Base-by-base conservation (phyloP, 2,797 vertebrate genomes). In the Gobionotothen gibberifrons region DNA sequence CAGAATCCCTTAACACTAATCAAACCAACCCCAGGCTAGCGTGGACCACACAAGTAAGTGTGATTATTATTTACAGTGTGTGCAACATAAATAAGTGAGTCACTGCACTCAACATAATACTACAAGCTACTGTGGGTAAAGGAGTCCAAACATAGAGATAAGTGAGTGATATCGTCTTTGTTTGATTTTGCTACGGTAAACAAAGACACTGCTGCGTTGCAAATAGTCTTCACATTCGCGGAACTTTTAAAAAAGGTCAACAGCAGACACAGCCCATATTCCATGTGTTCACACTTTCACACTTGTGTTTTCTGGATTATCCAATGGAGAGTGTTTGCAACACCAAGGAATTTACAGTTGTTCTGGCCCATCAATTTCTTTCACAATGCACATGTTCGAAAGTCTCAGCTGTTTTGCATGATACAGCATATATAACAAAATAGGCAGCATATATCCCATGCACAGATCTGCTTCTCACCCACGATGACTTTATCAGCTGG, bases 401-500 rank as follows among this genome's bases (percentile, higher is more conserved):
- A 6, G 40, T 29, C 32, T 67, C 48, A 64, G 62, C 74, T 75
- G 76, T 68, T 76, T 52, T 66, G 15, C 16, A 26, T 59, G 22
- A 62, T 51, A 17, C 10, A 19, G 16, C 9, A 13, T 44, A 43
- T 59, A 22, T 32, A 46, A 36, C 32, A 36, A 56, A 55, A 19
- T 29, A 36, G 53, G 22, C 22, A 21, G 43, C n/a, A 36, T 53
- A 21, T 7, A 48, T 65, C 42, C 61, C 59, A 62, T 46, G 43
- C 26, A 58, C 9, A 54, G 26, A 21, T 22, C 48, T 69, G 9
- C 39, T 43, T 5, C 51, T 72, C 42, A 17, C 51, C 59, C 55
- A 67, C 19, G 10, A 87, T 89, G 86, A 88, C 73, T 82, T 85
- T 56, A 87, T 86, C 83, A 87, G 19, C 82, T 89, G 82, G 86